Conservation (phyloP, 1,140 invertebrate species). For the Mactra quadrangularis region DNA sequence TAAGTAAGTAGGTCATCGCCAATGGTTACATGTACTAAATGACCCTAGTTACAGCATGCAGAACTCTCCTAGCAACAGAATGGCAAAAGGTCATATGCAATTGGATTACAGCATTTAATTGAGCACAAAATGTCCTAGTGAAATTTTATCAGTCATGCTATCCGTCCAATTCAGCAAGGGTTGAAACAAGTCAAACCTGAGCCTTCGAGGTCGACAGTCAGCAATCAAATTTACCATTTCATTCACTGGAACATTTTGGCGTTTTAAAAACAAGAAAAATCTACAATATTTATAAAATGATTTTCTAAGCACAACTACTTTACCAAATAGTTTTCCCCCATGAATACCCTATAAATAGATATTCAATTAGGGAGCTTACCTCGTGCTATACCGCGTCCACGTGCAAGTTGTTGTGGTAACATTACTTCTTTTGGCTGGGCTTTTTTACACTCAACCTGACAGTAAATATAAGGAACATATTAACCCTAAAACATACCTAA, state of each 20-base stretch:
- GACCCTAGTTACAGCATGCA: conserved; percentile 51
- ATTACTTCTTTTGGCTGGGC: conserved; percentile 99
- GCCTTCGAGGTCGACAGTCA: too few relatives aligned
- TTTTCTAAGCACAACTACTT: conserved; percentile 45
- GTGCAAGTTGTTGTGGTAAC: conserved; percentile 85
- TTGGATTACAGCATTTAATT: conserved; percentile 57
- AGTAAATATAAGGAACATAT: conserved; percentile 66
- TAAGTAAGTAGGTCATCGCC: neutral
- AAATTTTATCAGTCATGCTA: neutral
- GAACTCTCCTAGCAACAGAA: conserved; percentile 61
- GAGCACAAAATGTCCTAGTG: conserved; percentile 18
- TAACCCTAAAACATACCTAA: too few relatives aligned
- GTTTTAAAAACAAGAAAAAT: neutral
- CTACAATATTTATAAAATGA: conserved; percentile 61
- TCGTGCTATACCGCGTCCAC: conserved; percentile 76
- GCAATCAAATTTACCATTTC: too few relatives aligned
- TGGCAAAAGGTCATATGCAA: conserved; percentile 64
- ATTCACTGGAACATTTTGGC: conserved; percentile 26
- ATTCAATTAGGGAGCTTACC: conserved; percentile 64
- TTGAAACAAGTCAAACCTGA: too few relatives aligned
- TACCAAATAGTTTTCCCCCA: conserved; percentile 46
- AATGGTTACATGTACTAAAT: conserved; percentile 46
- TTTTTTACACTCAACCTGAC: conserved; percentile 99
- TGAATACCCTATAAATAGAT: neutral
- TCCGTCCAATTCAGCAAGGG: neutral